Evolutionary conservation across 2,888 invertebrate species (phyloP), one percentile per base, ranked within the genome.

Genomic region (Sminthurides aquaticus): DNA sequence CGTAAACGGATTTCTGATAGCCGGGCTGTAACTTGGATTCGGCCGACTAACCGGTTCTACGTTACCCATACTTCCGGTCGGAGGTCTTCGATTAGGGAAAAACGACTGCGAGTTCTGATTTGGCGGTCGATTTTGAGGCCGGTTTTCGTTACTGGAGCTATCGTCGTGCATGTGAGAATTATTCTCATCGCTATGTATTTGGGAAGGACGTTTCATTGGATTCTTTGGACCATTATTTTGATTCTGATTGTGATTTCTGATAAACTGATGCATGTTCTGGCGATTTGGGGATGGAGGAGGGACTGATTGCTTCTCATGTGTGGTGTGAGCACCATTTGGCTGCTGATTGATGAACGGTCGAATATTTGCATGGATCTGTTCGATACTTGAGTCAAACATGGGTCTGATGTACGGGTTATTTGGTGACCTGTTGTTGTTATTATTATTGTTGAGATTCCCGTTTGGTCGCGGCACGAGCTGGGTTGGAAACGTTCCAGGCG

Each of bases 41-140:
- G 52, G 52, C 5, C 52, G 8, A 22, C 52, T 52, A 15, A 52
- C 52, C 20, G 52, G 48, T 48, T 43, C 24, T 1, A 22, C 26
- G 5, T 48, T 20, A 2, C 28, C 11, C 18, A 5, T 15, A 22
- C 24, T 43, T 49, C 24, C 22, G 27, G 48, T 22, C 24, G 34
- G 63, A 18, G 48, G 62, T 52, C 57, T 62, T 26, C 56, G 57
- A 25, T 49, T 58, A 5, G 64, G 59, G 43, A 64, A 64, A 25
- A 62, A 49, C 15, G 62, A 43, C 49, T 49, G 29, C 18, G 26
- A 25, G 3, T 25, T 59, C n/a, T 18, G 15, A 24, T 59, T 3
- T 25, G 11, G 22, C 29, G 22, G 58, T 22, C 18, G 15, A 24
- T 59, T 3, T 25, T 24, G 22, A 58, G 22, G 58, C 24, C 28